These are phyloP conservation scores for Tyto alba DNA, from an alignment of 2,113 vertebrate genomes.

Conservation along the genomic window DNA sequence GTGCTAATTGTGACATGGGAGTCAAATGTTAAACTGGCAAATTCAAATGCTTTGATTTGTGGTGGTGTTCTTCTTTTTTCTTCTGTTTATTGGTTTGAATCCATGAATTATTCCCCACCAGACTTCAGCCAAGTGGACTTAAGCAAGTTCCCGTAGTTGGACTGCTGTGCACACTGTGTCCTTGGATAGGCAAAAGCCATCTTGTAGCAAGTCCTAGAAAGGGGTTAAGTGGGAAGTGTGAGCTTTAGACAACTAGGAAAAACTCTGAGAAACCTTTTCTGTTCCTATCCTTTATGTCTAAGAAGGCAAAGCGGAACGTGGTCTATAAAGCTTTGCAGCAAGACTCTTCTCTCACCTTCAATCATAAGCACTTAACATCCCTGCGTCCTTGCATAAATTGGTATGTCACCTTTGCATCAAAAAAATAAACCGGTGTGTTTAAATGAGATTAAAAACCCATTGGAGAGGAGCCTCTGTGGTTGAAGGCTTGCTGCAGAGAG, in stretches of 20 bases:
- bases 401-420: not conserved
- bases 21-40: not conserved
- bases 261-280: not conserved
- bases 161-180: not conserved
- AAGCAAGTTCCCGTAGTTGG: not conserved
- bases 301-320: not conserved
- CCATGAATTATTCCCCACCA: not conserved
- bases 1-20: not conserved
- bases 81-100: not conserved
- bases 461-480: not conserved
- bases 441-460: not conserved
- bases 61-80: not conserved
- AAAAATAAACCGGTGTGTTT: not conserved
- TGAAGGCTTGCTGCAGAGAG: not conserved
- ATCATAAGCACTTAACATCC: not conserved
- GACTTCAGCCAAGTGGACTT: not conserved
- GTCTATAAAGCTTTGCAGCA: not conserved
- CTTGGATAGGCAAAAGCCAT: not conserved
- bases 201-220: not conserved
- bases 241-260: not conserved
- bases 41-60: not conserved
- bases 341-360: not conserved
- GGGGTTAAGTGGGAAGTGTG: not conserved
- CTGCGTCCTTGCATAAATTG: too few relatives aligned
- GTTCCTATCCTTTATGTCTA: not conserved